Base-by-base conservation (phyloP, 2,797 vertebrate genomes). In the Salmo trutta region DNA sequence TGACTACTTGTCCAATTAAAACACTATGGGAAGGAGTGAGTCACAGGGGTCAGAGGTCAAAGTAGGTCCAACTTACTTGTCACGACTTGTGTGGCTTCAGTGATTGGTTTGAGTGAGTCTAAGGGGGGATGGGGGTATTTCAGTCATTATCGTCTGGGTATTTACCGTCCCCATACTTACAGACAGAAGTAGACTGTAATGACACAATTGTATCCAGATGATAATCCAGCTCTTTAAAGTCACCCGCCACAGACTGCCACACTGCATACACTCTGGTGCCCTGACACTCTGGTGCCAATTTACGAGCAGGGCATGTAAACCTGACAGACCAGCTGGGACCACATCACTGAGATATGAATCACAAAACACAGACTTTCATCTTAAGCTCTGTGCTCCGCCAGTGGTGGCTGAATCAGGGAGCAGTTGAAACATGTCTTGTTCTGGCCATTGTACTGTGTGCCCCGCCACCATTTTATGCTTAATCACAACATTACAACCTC, bases 191-290 rank as follows among this genome's bases (percentile, higher is more conserved):
- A 70, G 21, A 66, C 83, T 79, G 77, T 91, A 93, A 90, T 84
- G 86, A 89, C 82, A 87, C 90, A 93, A 93, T 92, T 89, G 89
- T 89, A 90, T 89, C 92, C 93, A 94, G 91, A 93, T 93, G 93
- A 93, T 81, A 27, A 70, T 59, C 75, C 52, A 29, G 75, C 79
- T 77, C 71, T 76, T 70, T 74, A 70, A 73, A 77, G 78, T 69
- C 53, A 21, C 54, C 29, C 51, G 15, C 52, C 52, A 54, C 51
- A 47, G 41, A 72, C 70, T 33, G 53, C 76, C 71, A 81, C 72
- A 79, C 65, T 69, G 24, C 75, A 77, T 75, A 75, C 66, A 77
- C 4, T 76, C 77, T 75, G 33, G 81, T 82, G 77, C 79, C 84
- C 36, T 36, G 36, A 75, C 66, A 77, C 4, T 76, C 77, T 75